Evolutionary conservation across 2,888 invertebrate genomes (phyloP).

Genomic region (Drosophila flavopinicola): DNA sequence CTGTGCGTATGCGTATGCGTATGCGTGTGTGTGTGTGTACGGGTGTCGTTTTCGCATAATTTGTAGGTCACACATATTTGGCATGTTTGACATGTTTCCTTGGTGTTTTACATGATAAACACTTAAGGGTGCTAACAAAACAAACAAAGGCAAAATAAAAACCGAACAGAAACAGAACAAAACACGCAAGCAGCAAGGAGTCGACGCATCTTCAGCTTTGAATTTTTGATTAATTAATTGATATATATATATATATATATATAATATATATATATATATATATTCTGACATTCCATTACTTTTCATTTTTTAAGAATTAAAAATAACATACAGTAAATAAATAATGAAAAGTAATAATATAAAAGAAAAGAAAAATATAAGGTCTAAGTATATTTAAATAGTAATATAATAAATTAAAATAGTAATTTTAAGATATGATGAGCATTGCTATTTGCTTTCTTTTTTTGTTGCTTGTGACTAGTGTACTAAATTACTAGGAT

Average conservation of each 20-base stretch:
- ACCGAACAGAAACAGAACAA: constrained; percentile 6
- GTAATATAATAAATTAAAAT: too few relatives aligned
- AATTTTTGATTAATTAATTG: background rate
- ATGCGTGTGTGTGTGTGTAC: constrained; percentile 13
- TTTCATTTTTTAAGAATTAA: too few relatives aligned
- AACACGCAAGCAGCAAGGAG: constrained; percentile 31
- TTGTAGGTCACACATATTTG: constrained; percentile 79
- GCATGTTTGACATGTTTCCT: constrained; percentile 80
- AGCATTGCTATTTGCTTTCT: too few relatives aligned
- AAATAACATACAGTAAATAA: too few relatives aligned
- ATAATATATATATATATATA: background rate
- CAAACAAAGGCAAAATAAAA: constrained; percentile 14
- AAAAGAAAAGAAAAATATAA: too few relatives aligned
- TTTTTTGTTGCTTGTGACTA: too few relatives aligned
- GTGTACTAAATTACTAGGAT: too few relatives aligned
- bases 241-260: too few relatives aligned
- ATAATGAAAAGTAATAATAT: too few relatives aligned
- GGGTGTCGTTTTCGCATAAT: constrained; percentile 73
- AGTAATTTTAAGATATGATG: too few relatives aligned
- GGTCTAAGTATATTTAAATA: too few relatives aligned
- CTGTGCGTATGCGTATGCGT: background rate
- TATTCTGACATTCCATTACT: too few relatives aligned
- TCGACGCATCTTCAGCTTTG: constrained; percentile 3
- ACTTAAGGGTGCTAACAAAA: constrained; percentile 64
- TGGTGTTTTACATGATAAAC: constrained; percentile 78